Conservation (phyloP, 1,140 invertebrate genomes). For the Drosophila kurseongensis region DNA sequence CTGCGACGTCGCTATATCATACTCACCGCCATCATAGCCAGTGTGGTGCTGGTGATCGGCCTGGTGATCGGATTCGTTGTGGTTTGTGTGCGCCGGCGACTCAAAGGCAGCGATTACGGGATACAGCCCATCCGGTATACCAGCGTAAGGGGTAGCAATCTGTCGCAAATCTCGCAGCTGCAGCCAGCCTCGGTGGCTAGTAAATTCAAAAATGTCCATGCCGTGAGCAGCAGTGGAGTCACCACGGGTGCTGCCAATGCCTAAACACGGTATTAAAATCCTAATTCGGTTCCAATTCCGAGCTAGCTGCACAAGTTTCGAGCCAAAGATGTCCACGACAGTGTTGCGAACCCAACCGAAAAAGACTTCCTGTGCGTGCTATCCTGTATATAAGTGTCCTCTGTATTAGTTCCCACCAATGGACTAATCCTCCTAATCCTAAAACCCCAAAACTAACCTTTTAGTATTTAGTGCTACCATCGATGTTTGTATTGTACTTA, state of each 20-base stretch:
- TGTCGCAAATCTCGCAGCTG: slow-evolving; percentile 72
- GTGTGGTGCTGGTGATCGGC: slow-evolving; percentile 73
- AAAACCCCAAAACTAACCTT: slow-evolving; percentile 5
- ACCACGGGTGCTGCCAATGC: slow-evolving; percentile 55
- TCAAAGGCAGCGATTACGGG: slow-evolving; percentile 78
- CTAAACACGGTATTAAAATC: slow-evolving; percentile 21
- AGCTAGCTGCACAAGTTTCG: slow-evolving; percentile 47
- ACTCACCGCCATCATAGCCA: slow-evolving; percentile 73
- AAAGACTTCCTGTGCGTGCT: slow-evolving; percentile 59
- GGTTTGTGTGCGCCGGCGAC: slow-evolving; percentile 67
- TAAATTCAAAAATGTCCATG: slow-evolving; percentile 59
- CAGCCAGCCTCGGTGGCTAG: slow-evolving; percentile 64
- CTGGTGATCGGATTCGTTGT: slow-evolving; percentile 77
- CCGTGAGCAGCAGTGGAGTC: slow-evolving; percentile 2
- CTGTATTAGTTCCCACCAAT: slow-evolving; percentile 9
- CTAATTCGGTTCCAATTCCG: slow-evolving; percentile 5
- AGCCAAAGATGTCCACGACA: slow-evolving; percentile 76
- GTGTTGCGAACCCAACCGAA: slow-evolving; percentile 38
- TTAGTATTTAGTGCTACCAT: slow-evolving; percentile 70
- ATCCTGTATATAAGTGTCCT: slow-evolving; percentile 50
- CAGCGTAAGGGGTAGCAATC: slow-evolving; percentile 78
- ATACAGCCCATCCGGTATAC: slow-evolving; percentile 82
- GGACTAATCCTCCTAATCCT: slow-evolving; percentile 16
- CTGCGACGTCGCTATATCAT: slow-evolving; percentile 76
- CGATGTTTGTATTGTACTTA: slow-evolving; percentile 74